phyloP scores from a whole-genome alignment of 30 jellyfish, hydroid and myxozoan species.

The Aurelia aurita complex sp. Pacific region DNA sequence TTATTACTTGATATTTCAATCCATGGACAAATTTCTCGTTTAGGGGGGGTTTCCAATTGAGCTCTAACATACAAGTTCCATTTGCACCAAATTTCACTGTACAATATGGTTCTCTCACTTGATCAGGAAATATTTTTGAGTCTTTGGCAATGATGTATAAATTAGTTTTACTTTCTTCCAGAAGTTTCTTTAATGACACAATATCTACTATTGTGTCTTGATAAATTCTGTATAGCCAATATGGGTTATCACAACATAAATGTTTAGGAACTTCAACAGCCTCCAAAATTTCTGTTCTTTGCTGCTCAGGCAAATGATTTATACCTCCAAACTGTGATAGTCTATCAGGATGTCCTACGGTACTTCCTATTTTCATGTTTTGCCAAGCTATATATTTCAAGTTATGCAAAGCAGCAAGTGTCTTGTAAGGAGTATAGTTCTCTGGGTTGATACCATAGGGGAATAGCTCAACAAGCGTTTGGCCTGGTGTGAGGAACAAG shows the following conservation, averaged over 20 bases:
- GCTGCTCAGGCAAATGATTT: constrained; percentile 43
- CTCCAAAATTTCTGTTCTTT: constrained; percentile 30
- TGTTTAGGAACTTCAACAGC: constrained; percentile 68
- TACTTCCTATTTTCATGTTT: constrained; percentile 20
- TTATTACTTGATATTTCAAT: constrained; percentile 50
- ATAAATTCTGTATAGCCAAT: constrained; percentile 85
- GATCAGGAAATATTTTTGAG: constrained; percentile 38
- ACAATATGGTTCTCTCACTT: constrained; percentile 31
- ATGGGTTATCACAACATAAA: constrained; percentile 86
- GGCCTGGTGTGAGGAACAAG: constrained; percentile 69
- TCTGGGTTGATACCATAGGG: constrained; percentile 91
- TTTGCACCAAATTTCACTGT: background rate
- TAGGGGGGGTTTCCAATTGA: constrained; percentile 55
- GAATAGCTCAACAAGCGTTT: constrained; percentile 76
- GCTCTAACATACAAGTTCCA: background rate
- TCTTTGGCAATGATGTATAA: too few species aligned
- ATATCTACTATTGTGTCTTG: constrained; percentile 94
- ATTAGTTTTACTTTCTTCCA: background rate
- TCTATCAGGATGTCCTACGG: constrained; percentile 70
- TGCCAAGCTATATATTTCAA: constrained; percentile 79
- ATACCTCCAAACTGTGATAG: constrained; percentile 78
- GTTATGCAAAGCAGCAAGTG: constrained; percentile 53
- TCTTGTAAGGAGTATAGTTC: constrained; percentile 86
- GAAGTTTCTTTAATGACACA: constrained; percentile 6
- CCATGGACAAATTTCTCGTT: constrained; percentile 10